Conservation (phyloP, 2,797 vertebrate species). For the Phoebastria nigripes region DNA sequence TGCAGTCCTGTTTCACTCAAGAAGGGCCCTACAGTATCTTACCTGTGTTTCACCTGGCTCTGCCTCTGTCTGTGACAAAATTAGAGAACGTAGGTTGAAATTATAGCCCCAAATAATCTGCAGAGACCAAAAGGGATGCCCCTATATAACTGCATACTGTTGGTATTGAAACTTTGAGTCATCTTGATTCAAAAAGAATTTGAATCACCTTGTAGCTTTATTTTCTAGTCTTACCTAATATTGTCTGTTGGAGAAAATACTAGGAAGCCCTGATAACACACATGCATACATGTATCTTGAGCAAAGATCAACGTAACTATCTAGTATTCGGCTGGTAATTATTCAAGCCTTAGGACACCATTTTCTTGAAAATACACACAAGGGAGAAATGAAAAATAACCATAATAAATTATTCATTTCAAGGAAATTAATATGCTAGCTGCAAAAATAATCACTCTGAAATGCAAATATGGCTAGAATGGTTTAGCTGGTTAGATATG, state of each 20-base stretch:
- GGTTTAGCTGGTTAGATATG: constrained; percentile 1
- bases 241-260: neutral
- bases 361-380: constrained; percentile 38
- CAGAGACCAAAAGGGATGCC: neutral
- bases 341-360: constrained; percentile 33
- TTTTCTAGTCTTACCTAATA: neutral
- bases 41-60: neutral
- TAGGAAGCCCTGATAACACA: neutral
- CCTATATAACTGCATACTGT: neutral
- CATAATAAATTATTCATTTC: constrained; percentile 43
- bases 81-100: neutral
- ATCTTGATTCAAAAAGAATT: neutral
- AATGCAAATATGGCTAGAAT: neutral
- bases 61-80: neutral
- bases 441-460: constrained; percentile 23
- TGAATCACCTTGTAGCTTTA: neutral
- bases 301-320: constrained; percentile 7
- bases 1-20: neutral
- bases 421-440: constrained; percentile 25
- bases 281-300: neutral
- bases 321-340: neutral
- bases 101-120: neutral
- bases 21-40: neutral
- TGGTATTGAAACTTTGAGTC: neutral
- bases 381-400: constrained; percentile 33